Evolutionary conservation across 2,888 invertebrate genomes (phyloP), one percentile per base, ranked within the genome.

Genomic region (Lampropteryx suffumata): DNA sequence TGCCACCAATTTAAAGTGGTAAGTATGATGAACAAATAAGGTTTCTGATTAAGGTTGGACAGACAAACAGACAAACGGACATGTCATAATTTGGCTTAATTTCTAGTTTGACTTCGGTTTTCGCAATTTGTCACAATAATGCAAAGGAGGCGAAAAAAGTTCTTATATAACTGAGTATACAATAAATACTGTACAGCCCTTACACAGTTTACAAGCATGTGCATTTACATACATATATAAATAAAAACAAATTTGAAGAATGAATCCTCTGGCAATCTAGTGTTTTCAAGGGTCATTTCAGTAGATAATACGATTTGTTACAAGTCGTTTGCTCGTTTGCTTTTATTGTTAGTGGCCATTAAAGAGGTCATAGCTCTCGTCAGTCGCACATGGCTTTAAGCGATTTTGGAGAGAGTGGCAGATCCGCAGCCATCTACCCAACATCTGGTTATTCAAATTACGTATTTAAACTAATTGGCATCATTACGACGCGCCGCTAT

Each of bases 261-360:
- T n/a, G n/a, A n/a, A n/a, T n/a, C n/a, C n/a, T 55, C 46, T 21
- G 48, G 27, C 55, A 58, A 65, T 68, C 61, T 67, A 76, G 76
- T 71, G 71, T 74, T 76, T 78, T 73, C 72, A 73, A 73, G 69
- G 69, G 67, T 76, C 73, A 76, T 82, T 79, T 77, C 67, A 62
- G 60, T 67, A 76, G 77, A 78, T 83, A 83, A 82, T 83, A 76
- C 76, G 82, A 84, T 85, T 84, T 82, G 75, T 79, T 77, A 78
- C 72, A 80, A 82, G 78, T 79, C 75, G 69, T 81, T 79, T 73
- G 68, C 74, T 79, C 78, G 80, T 82, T 84, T 80, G 70, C 71
- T 78, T 80, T 80, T 81, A 82, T 78, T 78, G 78, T 81, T 77
- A 77, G 79, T 78, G 69, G 71, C 78, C 74, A 79, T 82, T 80